These are phyloP conservation scores for Achroia grisella DNA, from an alignment of 1,140 invertebrate species.

Conservation along the genomic window DNA sequence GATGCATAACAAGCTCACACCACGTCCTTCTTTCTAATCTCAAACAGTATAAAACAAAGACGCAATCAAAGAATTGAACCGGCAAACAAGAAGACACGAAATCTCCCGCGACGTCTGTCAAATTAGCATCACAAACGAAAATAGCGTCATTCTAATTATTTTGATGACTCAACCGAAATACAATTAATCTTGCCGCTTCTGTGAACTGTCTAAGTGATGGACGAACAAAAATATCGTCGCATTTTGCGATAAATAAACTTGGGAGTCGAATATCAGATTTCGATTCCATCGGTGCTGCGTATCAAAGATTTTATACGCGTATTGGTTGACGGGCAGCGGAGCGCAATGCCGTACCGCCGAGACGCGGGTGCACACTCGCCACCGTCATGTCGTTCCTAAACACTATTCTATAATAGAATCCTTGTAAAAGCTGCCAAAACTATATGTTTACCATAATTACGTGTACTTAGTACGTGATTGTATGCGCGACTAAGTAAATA, in stretches of 20 bases:
- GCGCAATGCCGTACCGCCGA: conserved; percentile 36
- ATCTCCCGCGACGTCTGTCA: conserved; percentile 72
- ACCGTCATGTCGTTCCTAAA: no score
- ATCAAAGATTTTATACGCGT: conserved; percentile 62
- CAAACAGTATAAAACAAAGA: conserved; percentile 47
- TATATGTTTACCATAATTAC: conserved; percentile 6
- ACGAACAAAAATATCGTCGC: conserved; percentile 68
- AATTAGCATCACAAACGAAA: conserved; percentile 70
- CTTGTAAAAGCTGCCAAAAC: neutral
- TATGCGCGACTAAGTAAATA: conserved; percentile 5
- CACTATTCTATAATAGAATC: no score
- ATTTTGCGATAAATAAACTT: conserved; percentile 69
- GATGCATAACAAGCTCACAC: conserved; percentile 6
- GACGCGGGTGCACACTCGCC: no score
- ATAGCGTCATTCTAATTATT: conserved; percentile 74
- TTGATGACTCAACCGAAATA: conserved; percentile 72
- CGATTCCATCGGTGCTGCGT: conserved; percentile 68
- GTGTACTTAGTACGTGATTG: conserved; percentile 1
- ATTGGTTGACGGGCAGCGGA: conserved; percentile 31
- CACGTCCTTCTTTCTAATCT: conserved; percentile 20
- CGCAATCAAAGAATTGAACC: conserved; percentile 55
- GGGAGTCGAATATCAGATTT: conserved; percentile 66
- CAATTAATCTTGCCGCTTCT: conserved; percentile 72
- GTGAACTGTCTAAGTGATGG: conserved; percentile 70
- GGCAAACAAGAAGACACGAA: conserved; percentile 58